A percentile compares a stretch with the other conserved stretches of the same genome.
Evolutionary conservation across 2,888 invertebrate species (phyloP).

Genomic region (Melieria crassipennis): DNA sequence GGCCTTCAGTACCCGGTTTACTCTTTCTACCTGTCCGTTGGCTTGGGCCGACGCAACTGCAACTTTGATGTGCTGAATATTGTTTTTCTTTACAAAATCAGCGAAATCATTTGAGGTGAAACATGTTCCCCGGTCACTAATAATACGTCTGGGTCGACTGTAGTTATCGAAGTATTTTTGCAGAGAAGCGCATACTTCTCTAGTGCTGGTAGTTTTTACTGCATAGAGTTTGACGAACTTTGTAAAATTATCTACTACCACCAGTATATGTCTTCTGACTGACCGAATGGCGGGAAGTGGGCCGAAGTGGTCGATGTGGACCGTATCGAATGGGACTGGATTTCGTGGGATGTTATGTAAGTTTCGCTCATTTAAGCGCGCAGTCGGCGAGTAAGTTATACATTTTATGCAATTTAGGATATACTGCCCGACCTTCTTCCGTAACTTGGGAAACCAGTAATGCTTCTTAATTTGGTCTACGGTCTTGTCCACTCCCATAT

Average conservation of each 20-base stretch:
- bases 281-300: conserved; percentile 5
- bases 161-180: conserved; percentile 13
- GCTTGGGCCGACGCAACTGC: conserved; percentile 22
- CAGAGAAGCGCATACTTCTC: not conserved
- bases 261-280: conserved; percentile 24
- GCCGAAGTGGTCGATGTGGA: conserved; percentile 18
- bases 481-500: conserved; percentile 2
- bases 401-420: not conserved
- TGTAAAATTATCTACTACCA: conserved; percentile 23
- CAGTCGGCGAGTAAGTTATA: not conserved
- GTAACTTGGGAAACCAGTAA: not conserved
- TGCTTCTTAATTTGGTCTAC: not conserved
- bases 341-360: conserved; percentile 9
- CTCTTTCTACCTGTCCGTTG: conserved; percentile 9
- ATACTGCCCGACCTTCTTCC: not conserved
- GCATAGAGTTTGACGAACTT: conserved; percentile 25
- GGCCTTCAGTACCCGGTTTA: conserved; percentile 12
- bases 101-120: conserved; percentile 26
- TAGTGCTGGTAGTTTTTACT: conserved; percentile 17
- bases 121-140: conserved; percentile 17
- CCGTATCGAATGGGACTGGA: conserved; percentile 11
- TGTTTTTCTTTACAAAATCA: conserved; percentile 5
- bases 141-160: conserved; percentile 11
- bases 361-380: not conserved
- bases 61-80: conserved; percentile 23